Percentiles rank a stretch among this genome's conserved stretches.
These are phyloP conservation scores for Eupithecia abbreviata DNA, from an alignment of 2,888 invertebrate genomes.

Conservation along the genomic window DNA sequence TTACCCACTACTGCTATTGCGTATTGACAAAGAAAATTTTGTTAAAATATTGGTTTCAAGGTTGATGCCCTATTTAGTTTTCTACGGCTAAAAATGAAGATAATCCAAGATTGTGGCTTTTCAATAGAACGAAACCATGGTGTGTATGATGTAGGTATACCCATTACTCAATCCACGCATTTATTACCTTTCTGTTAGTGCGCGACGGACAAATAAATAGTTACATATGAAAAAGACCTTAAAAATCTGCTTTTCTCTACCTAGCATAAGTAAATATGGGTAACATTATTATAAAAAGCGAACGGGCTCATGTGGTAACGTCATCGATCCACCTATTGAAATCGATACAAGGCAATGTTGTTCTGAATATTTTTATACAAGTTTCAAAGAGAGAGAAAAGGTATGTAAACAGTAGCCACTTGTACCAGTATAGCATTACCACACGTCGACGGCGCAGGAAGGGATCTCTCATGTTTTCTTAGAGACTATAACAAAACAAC, in stretches of 20 bases:
- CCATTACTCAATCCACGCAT: too few relatives aligned
- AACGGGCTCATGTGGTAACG: background rate
- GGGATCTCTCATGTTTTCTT: slow-evolving; percentile 21
- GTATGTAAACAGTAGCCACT: slow-evolving; percentile 51
- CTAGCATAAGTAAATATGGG: background rate
- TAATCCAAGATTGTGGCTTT: background rate
- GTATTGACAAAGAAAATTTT: too few relatives aligned
- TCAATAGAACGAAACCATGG: background rate
- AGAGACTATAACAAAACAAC: slow-evolving; percentile 14
- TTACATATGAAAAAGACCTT: background rate
- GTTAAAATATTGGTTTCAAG: too few relatives aligned
- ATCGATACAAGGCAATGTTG: slow-evolving; percentile 38
- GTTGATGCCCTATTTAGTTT: too few relatives aligned
- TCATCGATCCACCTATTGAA: slow-evolving; percentile 16
- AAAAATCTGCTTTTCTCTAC: background rate
- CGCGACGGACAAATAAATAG: too few relatives aligned
- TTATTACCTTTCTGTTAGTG: too few relatives aligned
- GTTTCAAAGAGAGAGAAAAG: slow-evolving; percentile 49
- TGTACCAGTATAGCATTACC: slow-evolving; percentile 50
- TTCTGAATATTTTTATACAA: slow-evolving; percentile 31
- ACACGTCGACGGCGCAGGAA: slow-evolving; percentile 27
- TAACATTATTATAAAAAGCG: background rate
- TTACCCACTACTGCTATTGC: too few relatives aligned
- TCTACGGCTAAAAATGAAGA: background rate
- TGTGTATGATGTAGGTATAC: too few relatives aligned